Evolutionary conservation across 2,113 vertebrate species (phyloP).

Genomic region (Noturus placidus): DNA sequence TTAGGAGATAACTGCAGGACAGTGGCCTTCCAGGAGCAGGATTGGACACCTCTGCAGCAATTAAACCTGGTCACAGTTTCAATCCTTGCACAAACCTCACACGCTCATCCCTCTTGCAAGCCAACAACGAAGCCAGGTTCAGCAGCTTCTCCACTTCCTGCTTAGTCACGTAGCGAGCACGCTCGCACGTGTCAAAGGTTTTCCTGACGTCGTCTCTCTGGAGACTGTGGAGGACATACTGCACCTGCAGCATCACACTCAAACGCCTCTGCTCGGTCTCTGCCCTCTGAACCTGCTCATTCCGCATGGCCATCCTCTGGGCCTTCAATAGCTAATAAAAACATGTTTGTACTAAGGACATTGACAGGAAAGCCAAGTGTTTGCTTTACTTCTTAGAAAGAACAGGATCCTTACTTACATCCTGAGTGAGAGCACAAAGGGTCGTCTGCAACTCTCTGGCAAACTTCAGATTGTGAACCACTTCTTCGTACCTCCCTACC

Average conservation of each 20-base stretch:
- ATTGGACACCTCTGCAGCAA: too few species aligned
- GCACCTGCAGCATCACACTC: conserved; percentile 81
- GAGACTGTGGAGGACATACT: conserved; percentile 85
- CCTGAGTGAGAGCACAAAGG: conserved; percentile 85
- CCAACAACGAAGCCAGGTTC: conserved; percentile 81
- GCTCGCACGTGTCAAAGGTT: conserved; percentile 80
- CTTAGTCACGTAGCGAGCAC: conserved; percentile 77
- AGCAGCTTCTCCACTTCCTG: conserved; percentile 83
- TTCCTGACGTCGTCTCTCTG: conserved; percentile 80
- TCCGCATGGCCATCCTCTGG: conserved; percentile 82
- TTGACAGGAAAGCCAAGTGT: too few species aligned
- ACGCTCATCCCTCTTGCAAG: conserved; percentile 75
- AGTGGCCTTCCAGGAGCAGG: too few species aligned
- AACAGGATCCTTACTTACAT: conserved; percentile 72
- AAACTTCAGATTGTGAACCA: conserved; percentile 89
- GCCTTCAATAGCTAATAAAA: conserved; percentile 82
- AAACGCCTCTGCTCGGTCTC: conserved; percentile 84
- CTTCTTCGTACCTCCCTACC: conserved; percentile 90
- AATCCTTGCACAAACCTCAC: conserved; percentile 71
- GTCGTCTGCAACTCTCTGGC: conserved; percentile 92
- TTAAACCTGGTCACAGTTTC: not conserved
- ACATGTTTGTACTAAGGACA: not conserved
- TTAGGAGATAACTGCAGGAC: too few species aligned
- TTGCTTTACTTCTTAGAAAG: not conserved
- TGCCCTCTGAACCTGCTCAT: conserved; percentile 76